Evolutionary conservation across 92 coral and sea anemone genomes (phyloP).

Genomic region (Porites rus): DNA sequence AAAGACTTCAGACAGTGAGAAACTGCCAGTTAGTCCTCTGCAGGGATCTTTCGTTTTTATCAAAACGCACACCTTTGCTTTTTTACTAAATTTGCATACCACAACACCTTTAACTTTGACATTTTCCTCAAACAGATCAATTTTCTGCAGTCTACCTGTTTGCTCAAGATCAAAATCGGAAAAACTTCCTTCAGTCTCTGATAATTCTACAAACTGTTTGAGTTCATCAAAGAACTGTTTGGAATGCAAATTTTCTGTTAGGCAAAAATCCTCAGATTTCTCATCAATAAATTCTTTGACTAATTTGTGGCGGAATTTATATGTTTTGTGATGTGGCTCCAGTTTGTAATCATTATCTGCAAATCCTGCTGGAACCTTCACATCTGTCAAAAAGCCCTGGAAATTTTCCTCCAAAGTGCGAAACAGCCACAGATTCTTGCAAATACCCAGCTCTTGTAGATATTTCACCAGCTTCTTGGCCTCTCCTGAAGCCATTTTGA

Average conservation of each 20-base stretch:
- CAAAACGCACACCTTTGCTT: slow-evolving; percentile 1
- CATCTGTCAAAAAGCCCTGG: slow-evolving; percentile 7
- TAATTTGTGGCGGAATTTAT: not conserved
- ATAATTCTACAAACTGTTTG: no score
- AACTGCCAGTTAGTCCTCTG: no score
- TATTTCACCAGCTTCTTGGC: not conserved
- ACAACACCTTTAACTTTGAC: not conserved
- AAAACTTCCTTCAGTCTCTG: not conserved
- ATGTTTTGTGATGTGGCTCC: not conserved
- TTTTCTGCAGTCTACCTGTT: not conserved
- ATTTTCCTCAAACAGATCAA: slow-evolving; percentile 14
- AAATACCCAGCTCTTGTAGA: not conserved
- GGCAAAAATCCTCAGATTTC: not conserved
- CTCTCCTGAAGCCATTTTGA: slow-evolving; percentile 2
- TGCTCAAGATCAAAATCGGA: not conserved
- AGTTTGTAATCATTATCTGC: slow-evolving; percentile 2
- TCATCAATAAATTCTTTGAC: not conserved
- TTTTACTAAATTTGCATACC: not conserved
- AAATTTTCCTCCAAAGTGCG: not conserved
- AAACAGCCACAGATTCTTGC: no score
- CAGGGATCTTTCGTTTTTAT: not conserved
- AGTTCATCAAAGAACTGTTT: slow-evolving; percentile 6
- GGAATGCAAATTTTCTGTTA: not conserved
- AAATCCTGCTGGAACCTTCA: slow-evolving; percentile 4
- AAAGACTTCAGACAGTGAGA: not conserved